Base-by-base conservation (phyloP, 53 echinoderm and acorn worm species). In the Patiria pectinifera region DNA sequence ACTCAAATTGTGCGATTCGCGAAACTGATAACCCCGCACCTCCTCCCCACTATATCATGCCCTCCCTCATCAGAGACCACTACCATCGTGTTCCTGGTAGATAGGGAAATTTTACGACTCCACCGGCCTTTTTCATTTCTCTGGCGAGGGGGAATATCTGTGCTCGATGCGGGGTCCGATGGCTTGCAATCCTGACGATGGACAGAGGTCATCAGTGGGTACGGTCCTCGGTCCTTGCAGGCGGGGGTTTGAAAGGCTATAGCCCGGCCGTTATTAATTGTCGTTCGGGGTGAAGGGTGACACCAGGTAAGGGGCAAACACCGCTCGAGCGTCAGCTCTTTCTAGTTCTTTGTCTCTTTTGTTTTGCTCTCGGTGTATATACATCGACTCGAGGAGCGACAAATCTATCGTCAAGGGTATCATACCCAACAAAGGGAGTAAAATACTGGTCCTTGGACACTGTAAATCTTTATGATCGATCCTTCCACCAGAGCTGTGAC, bases 121-220 rank as follows among this genome's bases (percentile, higher is more conserved):
- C 76, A 11, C 23, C 44, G 76, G 87, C 48, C 75, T 87, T 69
- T 11, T 66, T 66, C 53, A 8, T 53, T 53, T 53, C 53, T 13
- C 66, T 66, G 2, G 14, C 66, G 24, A 74, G 74, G 19, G 74
- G 24, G 74, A 74, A 5, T 23, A 24, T 18, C 53, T 74, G 74
- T 74, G 22, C 6, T 3, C 24, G 9, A 23, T 11, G n/a, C 23
- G 72, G 85, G 87, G 77, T 58, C 87, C 87, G 87, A 12, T 87
- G 87, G 78, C 72, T 87, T n/a, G 44, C 59, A 14, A 15, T 23
- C 60, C 26, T 59, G 87, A 87, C 87, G 87, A 87, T 26, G 22
- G 87, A 87, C 78, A 62, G 35, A 78, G 87, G 87, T 87, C 87
- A 87, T 74, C 66, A 16, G 44, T 15, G 60, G 47, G 19, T 19